Conservation (phyloP, 2,888 invertebrate species). For the Alcis repandata region DNA sequence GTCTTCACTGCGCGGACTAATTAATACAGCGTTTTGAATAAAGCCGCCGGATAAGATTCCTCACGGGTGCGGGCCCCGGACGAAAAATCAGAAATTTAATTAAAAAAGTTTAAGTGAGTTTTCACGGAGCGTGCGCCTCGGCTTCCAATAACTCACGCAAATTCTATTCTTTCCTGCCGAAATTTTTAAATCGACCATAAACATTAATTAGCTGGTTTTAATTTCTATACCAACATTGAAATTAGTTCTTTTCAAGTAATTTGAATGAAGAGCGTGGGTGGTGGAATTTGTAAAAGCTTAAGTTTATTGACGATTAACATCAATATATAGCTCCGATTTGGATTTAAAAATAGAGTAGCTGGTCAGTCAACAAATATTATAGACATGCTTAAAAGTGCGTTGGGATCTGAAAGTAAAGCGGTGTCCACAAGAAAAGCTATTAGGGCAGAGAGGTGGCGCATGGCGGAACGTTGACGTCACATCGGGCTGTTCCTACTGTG, state of each 20-base stretch:
- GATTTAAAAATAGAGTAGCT: no score
- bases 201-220: constrained; percentile 44
- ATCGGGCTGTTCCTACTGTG: constrained; percentile 48
- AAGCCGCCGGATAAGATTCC: constrained; percentile 75
- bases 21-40: constrained; percentile 84
- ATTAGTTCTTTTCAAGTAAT: constrained; percentile 41
- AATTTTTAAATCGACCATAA: constrained; percentile 59
- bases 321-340: not conserved
- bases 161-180: constrained; percentile 72
- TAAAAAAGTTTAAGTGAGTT: constrained; percentile 86
- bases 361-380: no score
- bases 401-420: no score
- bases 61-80: constrained; percentile 58
- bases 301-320: not conserved
- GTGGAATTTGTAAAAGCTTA: not conserved
- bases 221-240: constrained; percentile 23
- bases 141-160: constrained; percentile 77
- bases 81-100: constrained; percentile 85
- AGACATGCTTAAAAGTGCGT: no score
- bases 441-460: no score
- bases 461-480: no score
- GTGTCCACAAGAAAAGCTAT: no score
- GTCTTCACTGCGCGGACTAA: constrained; percentile 74
- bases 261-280: constrained; percentile 27
- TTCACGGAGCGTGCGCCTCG: constrained; percentile 78